Evolutionary conservation across 2,888 invertebrate genomes (phyloP).

Genomic region (Trissoscelio sp.): DNA sequence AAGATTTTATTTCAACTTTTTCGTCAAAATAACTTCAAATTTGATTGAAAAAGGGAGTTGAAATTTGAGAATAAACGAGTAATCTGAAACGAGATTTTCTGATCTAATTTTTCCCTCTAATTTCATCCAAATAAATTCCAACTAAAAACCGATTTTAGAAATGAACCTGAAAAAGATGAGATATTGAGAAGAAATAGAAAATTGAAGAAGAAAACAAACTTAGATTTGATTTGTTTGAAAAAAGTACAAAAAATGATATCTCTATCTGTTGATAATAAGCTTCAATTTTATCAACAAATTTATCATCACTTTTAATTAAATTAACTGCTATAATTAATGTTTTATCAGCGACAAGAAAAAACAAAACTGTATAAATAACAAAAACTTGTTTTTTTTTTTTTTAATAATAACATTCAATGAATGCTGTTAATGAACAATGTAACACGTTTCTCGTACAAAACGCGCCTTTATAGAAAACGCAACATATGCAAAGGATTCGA

Average conservation of each 20-base stretch:
- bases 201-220: no score
- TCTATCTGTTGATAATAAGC: not conserved
- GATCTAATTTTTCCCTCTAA: no score
- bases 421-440: conserved; percentile 21
- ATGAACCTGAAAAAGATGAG: no score
- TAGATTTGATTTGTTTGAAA: not conserved
- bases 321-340: not conserved
- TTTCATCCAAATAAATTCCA: no score
- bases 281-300: not conserved
- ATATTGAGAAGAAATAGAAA: no score
- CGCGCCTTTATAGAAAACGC: conserved; percentile 24
- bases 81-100: no score
- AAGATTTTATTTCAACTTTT: no score
- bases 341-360: not conserved
- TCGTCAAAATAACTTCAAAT: no score
- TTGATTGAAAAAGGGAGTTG: no score
- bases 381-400: not conserved
- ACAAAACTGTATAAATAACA: not conserved
- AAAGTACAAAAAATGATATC: not conserved
- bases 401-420: not conserved
- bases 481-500: conserved; percentile 47
- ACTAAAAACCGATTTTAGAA: no score
- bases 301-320: not conserved
- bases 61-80: no score
- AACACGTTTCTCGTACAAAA: not conserved